phyloP scores from a whole-genome alignment of 2,888 invertebrate species.

The Papilio elwesi region DNA sequence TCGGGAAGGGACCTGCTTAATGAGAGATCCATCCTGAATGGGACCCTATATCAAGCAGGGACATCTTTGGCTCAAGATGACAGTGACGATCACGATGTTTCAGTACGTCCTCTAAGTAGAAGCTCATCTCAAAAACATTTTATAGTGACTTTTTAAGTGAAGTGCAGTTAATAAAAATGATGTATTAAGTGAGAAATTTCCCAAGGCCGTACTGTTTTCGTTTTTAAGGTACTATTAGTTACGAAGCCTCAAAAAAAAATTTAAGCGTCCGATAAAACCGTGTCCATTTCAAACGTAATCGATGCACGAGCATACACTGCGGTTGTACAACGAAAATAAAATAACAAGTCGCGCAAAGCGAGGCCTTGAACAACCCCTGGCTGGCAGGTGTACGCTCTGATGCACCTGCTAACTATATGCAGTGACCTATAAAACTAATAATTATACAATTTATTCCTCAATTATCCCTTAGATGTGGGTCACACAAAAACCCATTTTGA shows the following conservation, averaged over 20 bases:
- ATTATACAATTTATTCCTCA: conserved; percentile 78
- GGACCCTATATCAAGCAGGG: too few species aligned
- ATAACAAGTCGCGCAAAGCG: conserved; percentile 50
- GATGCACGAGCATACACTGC: conserved; percentile 46
- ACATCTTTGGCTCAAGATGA: too few species aligned
- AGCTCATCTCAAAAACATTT: too few species aligned
- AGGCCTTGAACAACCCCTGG: conserved; percentile 75
- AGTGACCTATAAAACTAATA: conserved; percentile 82
- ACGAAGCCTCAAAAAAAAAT: conserved; percentile 3
- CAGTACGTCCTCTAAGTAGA: too few species aligned
- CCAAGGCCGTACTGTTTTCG: neutral
- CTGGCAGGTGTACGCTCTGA: conserved; percentile 69
- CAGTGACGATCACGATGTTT: too few species aligned
- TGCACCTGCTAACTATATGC: conserved; percentile 77
- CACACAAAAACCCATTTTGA: conserved; percentile 66
- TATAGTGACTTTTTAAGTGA: too few species aligned
- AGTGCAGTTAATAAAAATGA: too few species aligned
- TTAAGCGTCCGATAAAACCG: conserved; percentile 23
- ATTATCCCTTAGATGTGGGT: conserved; percentile 81
- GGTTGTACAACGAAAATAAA: conserved; percentile 49
- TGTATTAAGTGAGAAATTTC: neutral
- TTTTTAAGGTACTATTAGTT: conserved; percentile 24
- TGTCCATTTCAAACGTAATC: conserved; percentile 42
- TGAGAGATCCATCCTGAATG: too few species aligned
- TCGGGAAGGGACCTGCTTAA: too few species aligned